Conservation (phyloP, 2,797 vertebrate genomes). For the Neostethus bicornis region DNA sequence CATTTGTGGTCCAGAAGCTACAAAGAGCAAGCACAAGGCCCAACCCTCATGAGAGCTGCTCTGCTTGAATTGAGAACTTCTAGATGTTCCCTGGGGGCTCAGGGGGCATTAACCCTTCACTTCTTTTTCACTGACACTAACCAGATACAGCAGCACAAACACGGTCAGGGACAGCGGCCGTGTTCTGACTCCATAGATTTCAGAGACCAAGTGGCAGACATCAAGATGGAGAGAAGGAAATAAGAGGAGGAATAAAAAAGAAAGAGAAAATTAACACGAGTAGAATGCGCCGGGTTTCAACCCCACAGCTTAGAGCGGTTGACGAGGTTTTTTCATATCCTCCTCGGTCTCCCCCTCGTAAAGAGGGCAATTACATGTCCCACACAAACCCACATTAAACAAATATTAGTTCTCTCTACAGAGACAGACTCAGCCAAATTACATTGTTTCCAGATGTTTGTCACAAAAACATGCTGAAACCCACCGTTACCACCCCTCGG, state of each 20-base stretch:
- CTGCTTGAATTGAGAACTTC: conserved; percentile 57
- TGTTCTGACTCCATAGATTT: conserved; percentile 19
- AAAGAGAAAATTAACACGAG: conserved; percentile 46
- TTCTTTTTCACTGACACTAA: conserved; percentile 69
- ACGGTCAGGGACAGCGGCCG: conserved; percentile 39
- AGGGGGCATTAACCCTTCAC: conserved; percentile 60
- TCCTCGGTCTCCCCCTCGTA: conserved; percentile 66
- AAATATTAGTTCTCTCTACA: conserved; percentile 85
- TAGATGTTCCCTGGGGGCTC: conserved; percentile 59
- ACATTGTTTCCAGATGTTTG: conserved; percentile 94
- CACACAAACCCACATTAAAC: conserved; percentile 92
- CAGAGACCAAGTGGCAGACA: conserved; percentile 22
- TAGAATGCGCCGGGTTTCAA: conserved; percentile 51
- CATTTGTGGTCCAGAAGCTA: conserved; percentile 47
- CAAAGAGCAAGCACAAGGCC: conserved; percentile 30
- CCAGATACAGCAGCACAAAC: conserved; percentile 72
- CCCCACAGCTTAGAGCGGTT: conserved; percentile 78
- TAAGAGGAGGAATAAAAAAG: conserved; percentile 32
- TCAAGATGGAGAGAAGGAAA: conserved; percentile 8
- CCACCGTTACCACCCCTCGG: conserved; percentile 35
- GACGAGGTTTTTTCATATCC: conserved; percentile 83
- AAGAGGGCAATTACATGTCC: conserved; percentile 89
- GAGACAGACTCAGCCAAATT: conserved; percentile 86
- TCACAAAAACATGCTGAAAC: conserved; percentile 62
- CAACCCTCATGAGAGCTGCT: conserved; percentile 51